phyloP scores from a whole-genome alignment of 2,113 vertebrate species.

The Myodes glareolus region DNA sequence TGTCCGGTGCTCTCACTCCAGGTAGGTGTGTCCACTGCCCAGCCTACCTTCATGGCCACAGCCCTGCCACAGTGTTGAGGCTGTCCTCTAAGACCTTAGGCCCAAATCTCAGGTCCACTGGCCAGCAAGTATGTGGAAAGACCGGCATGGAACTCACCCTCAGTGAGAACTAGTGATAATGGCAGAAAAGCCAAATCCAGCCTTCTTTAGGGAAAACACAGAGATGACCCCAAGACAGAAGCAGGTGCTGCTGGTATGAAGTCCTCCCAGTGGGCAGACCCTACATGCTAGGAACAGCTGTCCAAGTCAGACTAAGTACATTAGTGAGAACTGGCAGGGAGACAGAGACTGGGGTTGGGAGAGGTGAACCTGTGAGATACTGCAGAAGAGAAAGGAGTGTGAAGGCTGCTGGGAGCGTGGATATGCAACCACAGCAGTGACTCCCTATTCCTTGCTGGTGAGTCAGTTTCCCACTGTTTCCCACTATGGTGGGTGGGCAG shows the following conservation, averaged over 20 bases:
- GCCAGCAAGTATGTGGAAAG: not conserved
- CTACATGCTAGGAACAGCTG: not conserved
- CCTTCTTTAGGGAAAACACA: not conserved
- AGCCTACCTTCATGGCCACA: not conserved
- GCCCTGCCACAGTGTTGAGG: too few relatives aligned
- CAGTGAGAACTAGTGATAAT: not conserved
- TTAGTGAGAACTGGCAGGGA: not conserved
- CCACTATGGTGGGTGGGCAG: not conserved
- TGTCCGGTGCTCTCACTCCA: constrained; percentile 54
- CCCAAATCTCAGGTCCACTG: not conserved
- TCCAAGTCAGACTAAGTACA: not conserved
- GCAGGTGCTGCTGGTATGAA: not conserved
- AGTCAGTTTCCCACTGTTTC: not conserved
- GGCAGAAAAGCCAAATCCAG: not conserved
- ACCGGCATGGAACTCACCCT: not conserved
- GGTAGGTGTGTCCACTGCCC: constrained; percentile 73
- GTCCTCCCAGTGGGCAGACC: not conserved
- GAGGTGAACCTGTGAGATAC: not conserved
- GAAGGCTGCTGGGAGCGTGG: not conserved
- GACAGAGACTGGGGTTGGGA: not conserved
- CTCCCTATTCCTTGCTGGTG: not conserved
- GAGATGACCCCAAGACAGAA: not conserved
- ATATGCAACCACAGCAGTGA: not conserved
- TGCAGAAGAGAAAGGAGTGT: not conserved
- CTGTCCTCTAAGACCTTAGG: not conserved